Base-by-base conservation (phyloP, 1,140 invertebrate species). In the Leptinotarsa undecemlineata region DNA sequence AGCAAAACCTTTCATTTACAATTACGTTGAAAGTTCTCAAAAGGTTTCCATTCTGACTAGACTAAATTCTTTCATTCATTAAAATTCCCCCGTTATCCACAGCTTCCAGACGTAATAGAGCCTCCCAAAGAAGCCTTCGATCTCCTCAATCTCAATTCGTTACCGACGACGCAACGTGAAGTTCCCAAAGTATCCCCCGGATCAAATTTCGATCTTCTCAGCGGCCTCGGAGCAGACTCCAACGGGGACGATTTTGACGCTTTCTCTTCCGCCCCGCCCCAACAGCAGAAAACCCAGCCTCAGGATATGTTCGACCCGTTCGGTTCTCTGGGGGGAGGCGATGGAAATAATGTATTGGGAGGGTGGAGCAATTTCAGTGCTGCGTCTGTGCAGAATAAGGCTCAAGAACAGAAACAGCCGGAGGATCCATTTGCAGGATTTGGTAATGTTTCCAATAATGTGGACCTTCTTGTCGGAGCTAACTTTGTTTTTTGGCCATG, bases 191-290 rank as follows among this genome's bases (percentile, higher is more conserved):
- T 74, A 75, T 77, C 82, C 75, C 51, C 85, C 73, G 81, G 81
- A 79, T 82, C 86, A 48, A 88, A 89, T 79, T 89, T 90, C 79
- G 91, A 93, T 86, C 84, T 93, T 66, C 85, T 93, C 20, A 89
- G 88, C 48, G 89, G 87, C 26, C 89, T 91, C 73, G 85, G 77
- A 48, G 74, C 74, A 23, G 70, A 69, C 15, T 75, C 61, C 23
- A 70, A 71, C 68, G 72, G 19, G 14, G 76, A 78, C 62, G 73
- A 73, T 47, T 83, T 83, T 51, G 69, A 61, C 42, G 61, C 67
- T 48, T 80, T 81, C 74, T 71, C 70, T 21, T 77, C 68, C 14
- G 48, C 76, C 33, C 66, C 23, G 57, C 21, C 42, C 70, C 70
- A 72, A 61, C 68, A 67, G 23, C 62, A 71, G 19, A 23, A 68